A percentile compares a stretch with the other conserved stretches of the same genome.
phyloP scores from a whole-genome alignment of 2,888 invertebrate species.

The Dryomyza anilis region DNA sequence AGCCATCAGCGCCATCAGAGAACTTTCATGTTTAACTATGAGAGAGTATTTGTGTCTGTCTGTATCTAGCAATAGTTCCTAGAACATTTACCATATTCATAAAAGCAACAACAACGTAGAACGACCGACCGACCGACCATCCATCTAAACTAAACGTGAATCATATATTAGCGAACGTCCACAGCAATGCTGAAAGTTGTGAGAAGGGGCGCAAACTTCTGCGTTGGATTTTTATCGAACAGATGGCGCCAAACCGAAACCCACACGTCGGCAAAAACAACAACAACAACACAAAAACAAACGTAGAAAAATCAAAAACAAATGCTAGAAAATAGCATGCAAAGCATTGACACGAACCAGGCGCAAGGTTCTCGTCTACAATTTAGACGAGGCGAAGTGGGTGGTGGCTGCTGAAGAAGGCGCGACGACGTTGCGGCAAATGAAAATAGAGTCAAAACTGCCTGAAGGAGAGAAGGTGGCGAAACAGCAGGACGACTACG shows the following conservation, averaged over 20 bases:
- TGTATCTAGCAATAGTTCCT: no score
- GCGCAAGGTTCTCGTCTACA: not conserved
- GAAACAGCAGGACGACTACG: not conserved
- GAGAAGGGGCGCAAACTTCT: slow-evolving; percentile 13
- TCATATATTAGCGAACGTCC: no score
- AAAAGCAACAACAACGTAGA: no score
- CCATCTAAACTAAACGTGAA: not conserved
- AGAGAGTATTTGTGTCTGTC: no score
- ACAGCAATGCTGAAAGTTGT: no score
- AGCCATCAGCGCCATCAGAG: no score
- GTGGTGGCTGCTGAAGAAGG: not conserved
- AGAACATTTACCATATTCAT: no score
- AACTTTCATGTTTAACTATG: no score
- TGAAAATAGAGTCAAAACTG: not conserved
- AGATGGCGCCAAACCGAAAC: slow-evolving; percentile 34
- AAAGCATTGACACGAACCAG: slow-evolving; percentile 23
- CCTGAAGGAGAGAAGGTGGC: not conserved
- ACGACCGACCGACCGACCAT: not conserved
- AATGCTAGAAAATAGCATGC: not conserved
- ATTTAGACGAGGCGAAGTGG: not conserved
- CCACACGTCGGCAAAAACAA: slow-evolving; percentile 13
- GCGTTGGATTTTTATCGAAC: slow-evolving; percentile 34
- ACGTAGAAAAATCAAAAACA: no score
- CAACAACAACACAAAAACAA: slow-evolving; percentile 9
- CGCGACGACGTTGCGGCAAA: not conserved